Conservation (phyloP, 1,140 invertebrate species). For the Gonioctena quinquepunctata region DNA sequence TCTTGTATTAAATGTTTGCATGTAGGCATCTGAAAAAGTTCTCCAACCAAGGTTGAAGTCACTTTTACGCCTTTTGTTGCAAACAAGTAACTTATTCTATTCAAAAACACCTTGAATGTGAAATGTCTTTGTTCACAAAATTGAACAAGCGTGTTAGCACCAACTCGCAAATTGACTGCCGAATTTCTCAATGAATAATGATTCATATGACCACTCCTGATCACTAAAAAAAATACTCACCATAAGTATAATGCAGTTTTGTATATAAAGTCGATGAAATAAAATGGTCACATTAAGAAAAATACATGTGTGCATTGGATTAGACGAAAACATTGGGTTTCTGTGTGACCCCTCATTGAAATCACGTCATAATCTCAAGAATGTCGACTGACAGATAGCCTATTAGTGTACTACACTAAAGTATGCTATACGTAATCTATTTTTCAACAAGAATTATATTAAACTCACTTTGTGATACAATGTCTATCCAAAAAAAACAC, state of each 20-base stretch:
- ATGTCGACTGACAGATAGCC: conserved; percentile 2
- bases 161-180: neutral
- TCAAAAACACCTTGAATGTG: too few species aligned
- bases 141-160: neutral
- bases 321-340: neutral
- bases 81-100: too few species aligned
- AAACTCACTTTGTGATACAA: neutral
- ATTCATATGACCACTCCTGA: neutral
- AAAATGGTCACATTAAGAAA: too few species aligned
- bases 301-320: too few species aligned
- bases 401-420: neutral
- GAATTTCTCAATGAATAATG: neutral
- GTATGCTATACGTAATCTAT: neutral
- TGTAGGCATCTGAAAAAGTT: neutral
- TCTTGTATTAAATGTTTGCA: too few species aligned
- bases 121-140: neutral
- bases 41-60: neutral
- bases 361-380: conserved; percentile 20
- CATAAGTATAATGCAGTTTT: too few species aligned
- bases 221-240: too few species aligned
- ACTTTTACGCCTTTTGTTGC: neutral
- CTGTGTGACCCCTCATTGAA: conserved; percentile 24
- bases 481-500: neutral
- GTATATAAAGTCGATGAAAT: too few species aligned
- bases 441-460: neutral